phyloP scores from a whole-genome alignment of 2,888 invertebrate species.

The Sinohyriopsis cumingii region DNA sequence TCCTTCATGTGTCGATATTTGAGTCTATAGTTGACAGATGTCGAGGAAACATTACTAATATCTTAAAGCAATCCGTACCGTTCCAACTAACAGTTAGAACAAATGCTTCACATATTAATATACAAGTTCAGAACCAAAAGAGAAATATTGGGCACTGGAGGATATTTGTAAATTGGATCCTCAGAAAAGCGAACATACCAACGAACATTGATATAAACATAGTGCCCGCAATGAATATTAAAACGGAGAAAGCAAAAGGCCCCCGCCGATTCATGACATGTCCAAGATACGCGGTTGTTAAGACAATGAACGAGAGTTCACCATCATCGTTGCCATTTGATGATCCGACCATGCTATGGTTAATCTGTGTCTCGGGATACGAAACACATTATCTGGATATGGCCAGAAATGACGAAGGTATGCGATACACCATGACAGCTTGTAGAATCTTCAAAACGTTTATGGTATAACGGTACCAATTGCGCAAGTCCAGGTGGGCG shows the following conservation, averaged over 20 bases:
- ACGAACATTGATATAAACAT: constrained; percentile 36
- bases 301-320: constrained; percentile 29
- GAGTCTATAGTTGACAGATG: constrained; percentile 17
- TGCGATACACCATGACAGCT: constrained; percentile 38
- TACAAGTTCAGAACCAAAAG: constrained; percentile 3
- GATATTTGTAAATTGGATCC: too few species aligned
- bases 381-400: constrained; percentile 42
- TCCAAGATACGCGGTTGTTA: constrained; percentile 39
- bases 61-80: neutral
- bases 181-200: too few species aligned
- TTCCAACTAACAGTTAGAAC: constrained; percentile 18
- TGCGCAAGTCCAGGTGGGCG: too few species aligned
- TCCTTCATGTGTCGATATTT: constrained; percentile 15
- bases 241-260: constrained; percentile 20
- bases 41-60: neutral
- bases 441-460: constrained; percentile 39
- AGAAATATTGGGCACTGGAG: too few species aligned
- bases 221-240: constrained; percentile 36
- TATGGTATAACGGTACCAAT: too few species aligned
- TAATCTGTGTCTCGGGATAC: constrained; percentile 38
- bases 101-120: constrained; percentile 29
- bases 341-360: constrained; percentile 32
- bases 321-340: neutral
- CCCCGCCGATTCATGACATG: constrained; percentile 18
- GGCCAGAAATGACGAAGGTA: constrained; percentile 14